Percentiles rank a stretch among this genome's conserved stretches.
These are phyloP conservation scores for Illadopsis cleaveri DNA, from an alignment of 2,113 vertebrate genomes.

Conservation along the genomic window DNA sequence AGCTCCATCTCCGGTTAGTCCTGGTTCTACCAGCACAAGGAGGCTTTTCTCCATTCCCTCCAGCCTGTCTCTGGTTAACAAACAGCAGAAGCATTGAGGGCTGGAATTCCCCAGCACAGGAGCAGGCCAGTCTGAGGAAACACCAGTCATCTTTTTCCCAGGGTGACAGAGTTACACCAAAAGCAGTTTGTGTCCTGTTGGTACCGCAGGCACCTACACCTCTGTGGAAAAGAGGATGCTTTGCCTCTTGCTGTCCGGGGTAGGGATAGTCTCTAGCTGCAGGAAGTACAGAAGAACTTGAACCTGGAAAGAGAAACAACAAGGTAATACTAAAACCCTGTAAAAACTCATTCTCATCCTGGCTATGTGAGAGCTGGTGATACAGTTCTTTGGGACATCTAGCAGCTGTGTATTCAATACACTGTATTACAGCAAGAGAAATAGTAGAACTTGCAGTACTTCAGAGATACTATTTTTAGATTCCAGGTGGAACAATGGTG, in stretches of 20 bases:
- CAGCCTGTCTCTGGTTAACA: background rate
- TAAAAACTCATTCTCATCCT: background rate
- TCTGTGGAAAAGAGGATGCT: slow-evolving; percentile 98
- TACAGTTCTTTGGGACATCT: background rate
- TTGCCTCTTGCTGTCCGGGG: slow-evolving; percentile 96
- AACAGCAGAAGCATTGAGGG: slow-evolving; percentile 8
- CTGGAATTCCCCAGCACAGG: background rate
- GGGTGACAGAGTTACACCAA: background rate
- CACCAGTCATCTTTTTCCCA: background rate
- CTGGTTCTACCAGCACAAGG: background rate
- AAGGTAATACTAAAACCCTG: background rate
- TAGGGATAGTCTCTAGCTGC: slow-evolving; percentile 95
- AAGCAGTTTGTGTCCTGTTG: background rate
- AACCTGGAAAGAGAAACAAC: slow-evolving; percentile 76
- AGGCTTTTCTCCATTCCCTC: background rate
- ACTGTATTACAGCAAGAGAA: background rate
- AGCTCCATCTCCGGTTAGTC: background rate
- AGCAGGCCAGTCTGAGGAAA: background rate
- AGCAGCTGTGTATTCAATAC: background rate
- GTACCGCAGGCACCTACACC: slow-evolving; percentile 75
- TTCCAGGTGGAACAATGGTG: background rate
- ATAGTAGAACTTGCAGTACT: background rate
- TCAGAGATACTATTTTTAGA: background rate
- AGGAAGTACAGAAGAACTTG: slow-evolving; percentile 98
- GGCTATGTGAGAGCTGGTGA: background rate